Evolutionary conservation across 1,140 invertebrate species (phyloP).

Genomic region (Heliconius nattereri): DNA sequence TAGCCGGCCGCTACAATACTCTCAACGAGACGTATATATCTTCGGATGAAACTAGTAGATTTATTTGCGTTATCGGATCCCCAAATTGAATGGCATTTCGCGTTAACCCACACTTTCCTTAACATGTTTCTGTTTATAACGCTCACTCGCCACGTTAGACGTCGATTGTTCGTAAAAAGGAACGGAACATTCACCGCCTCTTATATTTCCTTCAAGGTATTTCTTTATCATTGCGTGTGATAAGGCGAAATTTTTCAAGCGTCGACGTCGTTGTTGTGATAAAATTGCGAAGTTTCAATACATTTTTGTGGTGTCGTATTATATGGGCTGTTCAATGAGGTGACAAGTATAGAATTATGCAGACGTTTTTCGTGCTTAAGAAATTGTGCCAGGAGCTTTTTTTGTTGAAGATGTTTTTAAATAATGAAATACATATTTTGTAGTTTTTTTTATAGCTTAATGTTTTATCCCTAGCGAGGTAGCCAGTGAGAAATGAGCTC

Average conservation of each 20-base stretch:
- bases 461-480: too few species aligned
- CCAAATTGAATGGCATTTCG: conserved; percentile 24
- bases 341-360: conserved; percentile 7
- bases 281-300: conserved; percentile 14
- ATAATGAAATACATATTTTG: not conserved
- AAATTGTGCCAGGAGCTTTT: not conserved
- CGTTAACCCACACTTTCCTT: conserved; percentile 13
- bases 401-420: not conserved
- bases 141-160: conserved; percentile 17
- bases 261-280: not conserved
- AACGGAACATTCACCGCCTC: not conserved
- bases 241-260: conserved; percentile 5
- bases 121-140: conserved; percentile 14
- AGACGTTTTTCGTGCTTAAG: not conserved
- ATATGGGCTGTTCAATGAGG: not conserved
- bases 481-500: too few species aligned
- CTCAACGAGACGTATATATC: not conserved
- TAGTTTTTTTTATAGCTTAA: too few species aligned
- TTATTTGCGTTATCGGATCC: conserved; percentile 21
- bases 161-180: conserved; percentile 11
- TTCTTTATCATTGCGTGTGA: not conserved
- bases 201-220: not conserved
- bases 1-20: not conserved
- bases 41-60: conserved; percentile 7
- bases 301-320: not conserved